These are phyloP conservation scores for Amphipyra tragopoginis DNA, from an alignment of 2,888 invertebrate genomes.

Conservation along the genomic window DNA sequence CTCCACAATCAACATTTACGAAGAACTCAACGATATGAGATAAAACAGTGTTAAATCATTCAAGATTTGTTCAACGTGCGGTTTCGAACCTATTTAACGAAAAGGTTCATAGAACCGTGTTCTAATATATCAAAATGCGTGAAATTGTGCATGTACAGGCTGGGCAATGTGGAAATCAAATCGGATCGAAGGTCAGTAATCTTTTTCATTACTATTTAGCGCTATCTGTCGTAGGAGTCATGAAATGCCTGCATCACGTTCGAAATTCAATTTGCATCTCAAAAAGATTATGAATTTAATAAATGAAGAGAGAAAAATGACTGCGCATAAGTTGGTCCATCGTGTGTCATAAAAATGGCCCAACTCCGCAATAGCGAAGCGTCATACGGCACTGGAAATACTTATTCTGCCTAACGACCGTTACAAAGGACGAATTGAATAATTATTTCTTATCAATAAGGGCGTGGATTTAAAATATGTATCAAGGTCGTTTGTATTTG, in stretches of 20 bases:
- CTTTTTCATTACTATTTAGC: slow-evolving; percentile 19
- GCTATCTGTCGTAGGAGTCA: not conserved
- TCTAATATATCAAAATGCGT: slow-evolving; percentile 91
- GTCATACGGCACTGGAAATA: not conserved
- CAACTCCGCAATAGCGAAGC: not conserved
- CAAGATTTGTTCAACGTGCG: slow-evolving; percentile 43
- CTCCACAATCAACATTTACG: slow-evolving; percentile 49
- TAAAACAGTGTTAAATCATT: slow-evolving; percentile 43
- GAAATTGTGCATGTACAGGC: slow-evolving; percentile 98
- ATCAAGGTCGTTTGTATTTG: slow-evolving; percentile 29
- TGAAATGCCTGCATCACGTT: slow-evolving; percentile 8
- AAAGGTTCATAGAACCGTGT: slow-evolving; percentile 25
- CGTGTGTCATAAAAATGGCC: slow-evolving; percentile 17
- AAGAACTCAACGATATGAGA: slow-evolving; percentile 47
- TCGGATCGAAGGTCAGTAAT: slow-evolving; percentile 95
- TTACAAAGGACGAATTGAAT: slow-evolving; percentile 1
- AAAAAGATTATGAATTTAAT: not conserved
- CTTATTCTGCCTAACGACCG: slow-evolving; percentile 3
- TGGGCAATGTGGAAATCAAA: slow-evolving; percentile 98
- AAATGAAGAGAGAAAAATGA: not conserved
- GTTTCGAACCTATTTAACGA: slow-evolving; percentile 32
- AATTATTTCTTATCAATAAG: slow-evolving; percentile 2
- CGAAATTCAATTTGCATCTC: slow-evolving; percentile 25
- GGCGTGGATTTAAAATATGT: slow-evolving; percentile 23
- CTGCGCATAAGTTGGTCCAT: slow-evolving; percentile 16